phyloP scores from a whole-genome alignment of 2,888 invertebrate species.

The Zygogramma bicolorata region DNA sequence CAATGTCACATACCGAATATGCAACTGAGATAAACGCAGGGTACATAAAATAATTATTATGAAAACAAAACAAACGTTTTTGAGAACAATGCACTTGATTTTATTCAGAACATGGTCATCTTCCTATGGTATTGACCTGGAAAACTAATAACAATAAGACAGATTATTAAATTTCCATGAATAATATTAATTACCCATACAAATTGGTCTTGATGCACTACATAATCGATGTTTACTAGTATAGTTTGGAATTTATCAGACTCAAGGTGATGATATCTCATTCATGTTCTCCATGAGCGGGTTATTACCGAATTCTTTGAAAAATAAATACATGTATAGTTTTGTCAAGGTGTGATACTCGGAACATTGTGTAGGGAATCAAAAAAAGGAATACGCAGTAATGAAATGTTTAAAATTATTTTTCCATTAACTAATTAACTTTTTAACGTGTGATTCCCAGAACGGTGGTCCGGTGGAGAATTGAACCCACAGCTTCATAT shows the following conservation, averaged over 20 bases:
- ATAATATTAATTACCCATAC: not conserved
- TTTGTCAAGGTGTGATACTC: too few relatives aligned
- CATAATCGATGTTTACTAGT: not conserved
- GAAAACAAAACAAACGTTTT: not conserved
- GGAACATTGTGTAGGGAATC: too few relatives aligned
- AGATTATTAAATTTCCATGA: slow-evolving; percentile 13
- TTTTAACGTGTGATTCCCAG: too few relatives aligned
- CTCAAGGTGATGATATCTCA: not conserved
- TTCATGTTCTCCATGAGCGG: not conserved
- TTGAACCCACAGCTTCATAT: too few relatives aligned
- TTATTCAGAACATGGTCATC: slow-evolving; percentile 31
- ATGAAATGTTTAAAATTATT: too few relatives aligned
- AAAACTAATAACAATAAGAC: slow-evolving; percentile 16
- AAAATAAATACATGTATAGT: not conserved
- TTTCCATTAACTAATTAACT: too few relatives aligned
- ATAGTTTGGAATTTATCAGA: not conserved
- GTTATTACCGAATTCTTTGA: not conserved
- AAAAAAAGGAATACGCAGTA: too few relatives aligned
- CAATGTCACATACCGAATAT: not conserved
- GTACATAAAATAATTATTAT: not conserved
- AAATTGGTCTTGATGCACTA: not conserved
- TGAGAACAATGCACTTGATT: slow-evolving; percentile 24
- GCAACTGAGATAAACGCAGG: not conserved
- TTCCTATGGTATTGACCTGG: slow-evolving; percentile 29
- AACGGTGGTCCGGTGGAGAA: too few relatives aligned